A percentile compares a stretch with the other conserved stretches of the same genome.
Evolutionary conservation across 2,113 vertebrate genomes (phyloP).

Genomic region (Pygoscelis antarcticus): DNA sequence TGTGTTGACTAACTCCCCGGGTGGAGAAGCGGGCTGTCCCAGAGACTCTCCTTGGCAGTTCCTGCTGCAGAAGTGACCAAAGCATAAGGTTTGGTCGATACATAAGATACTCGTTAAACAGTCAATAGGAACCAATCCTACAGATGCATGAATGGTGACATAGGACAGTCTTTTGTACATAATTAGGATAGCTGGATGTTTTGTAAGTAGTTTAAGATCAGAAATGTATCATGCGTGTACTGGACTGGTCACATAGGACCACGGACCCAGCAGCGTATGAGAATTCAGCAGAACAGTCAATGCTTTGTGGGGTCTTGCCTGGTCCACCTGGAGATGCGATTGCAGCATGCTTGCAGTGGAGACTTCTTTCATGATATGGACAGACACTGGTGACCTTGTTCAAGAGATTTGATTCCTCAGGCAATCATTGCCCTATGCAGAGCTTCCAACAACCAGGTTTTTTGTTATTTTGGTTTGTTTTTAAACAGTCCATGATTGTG

Average conservation of each 20-base stretch:
- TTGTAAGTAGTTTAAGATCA: not conserved
- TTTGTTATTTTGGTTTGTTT: not conserved
- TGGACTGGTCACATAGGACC: accelerated
- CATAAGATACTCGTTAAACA: accelerated
- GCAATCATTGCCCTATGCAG: not conserved
- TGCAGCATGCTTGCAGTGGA: not conserved
- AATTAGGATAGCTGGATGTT: not conserved
- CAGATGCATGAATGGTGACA: not conserved
- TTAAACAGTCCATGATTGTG: not conserved
- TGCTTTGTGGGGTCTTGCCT: not conserved
- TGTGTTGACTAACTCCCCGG: accelerated
- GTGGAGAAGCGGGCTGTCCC: not conserved
- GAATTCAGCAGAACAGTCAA: not conserved
- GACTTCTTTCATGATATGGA: not conserved
- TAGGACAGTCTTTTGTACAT: not conserved
- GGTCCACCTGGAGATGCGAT: not conserved
- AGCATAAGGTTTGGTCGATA: accelerated
- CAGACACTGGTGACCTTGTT: not conserved
- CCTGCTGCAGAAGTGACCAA: not conserved
- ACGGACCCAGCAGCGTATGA: accelerated
- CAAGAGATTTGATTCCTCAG: not conserved
- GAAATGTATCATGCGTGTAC: accelerated
- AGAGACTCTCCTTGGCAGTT: not conserved
- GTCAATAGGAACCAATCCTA: not conserved
- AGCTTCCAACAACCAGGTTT: not conserved